A percentile compares a stretch with the other conserved stretches of the same genome.
Conservation (phyloP, 2,113 vertebrate genomes). For the Callospermophilus lateralis region DNA sequence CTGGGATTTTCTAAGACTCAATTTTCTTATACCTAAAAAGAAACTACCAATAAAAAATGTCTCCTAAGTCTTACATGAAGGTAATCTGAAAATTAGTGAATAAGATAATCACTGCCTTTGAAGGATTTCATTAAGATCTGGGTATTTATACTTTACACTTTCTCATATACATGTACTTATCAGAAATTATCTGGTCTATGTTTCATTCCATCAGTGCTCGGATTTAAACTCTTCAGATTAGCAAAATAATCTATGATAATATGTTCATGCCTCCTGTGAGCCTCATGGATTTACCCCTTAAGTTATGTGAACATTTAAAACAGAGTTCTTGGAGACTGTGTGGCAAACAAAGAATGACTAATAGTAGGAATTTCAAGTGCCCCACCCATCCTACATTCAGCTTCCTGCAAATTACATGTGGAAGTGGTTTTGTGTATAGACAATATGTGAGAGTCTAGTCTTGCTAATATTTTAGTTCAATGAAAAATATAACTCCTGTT, state of each 20-base stretch:
- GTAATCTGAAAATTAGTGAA: not conserved
- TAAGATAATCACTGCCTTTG: not conserved
- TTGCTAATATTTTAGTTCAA: constrained; percentile 38
- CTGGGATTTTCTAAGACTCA: not conserved
- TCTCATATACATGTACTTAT: not conserved
- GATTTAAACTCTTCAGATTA: not conserved
- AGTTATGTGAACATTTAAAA: constrained; percentile 6
- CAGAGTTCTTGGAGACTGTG: constrained; percentile 7
- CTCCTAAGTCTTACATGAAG: not conserved
- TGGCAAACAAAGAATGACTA: constrained; percentile 14
- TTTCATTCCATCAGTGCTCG: not conserved
- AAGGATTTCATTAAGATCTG: constrained; percentile 10
- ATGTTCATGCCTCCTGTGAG: not conserved
- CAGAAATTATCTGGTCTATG: not conserved
- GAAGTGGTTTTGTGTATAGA: constrained; percentile 53
- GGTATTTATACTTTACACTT: not conserved
- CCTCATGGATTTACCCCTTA: not conserved
- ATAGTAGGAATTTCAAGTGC: constrained; percentile 11
- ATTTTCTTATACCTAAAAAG: not conserved
- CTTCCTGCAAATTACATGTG: not conserved
- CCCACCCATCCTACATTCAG: not conserved
- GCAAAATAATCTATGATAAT: constrained; percentile 11
- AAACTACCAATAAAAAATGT: not conserved
- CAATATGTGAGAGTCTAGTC: not conserved
- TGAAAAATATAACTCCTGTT: not conserved